These are phyloP conservation scores for Saccopteryx bilineata DNA, from an alignment of 2,113 vertebrate species.

Conservation along the genomic window DNA sequence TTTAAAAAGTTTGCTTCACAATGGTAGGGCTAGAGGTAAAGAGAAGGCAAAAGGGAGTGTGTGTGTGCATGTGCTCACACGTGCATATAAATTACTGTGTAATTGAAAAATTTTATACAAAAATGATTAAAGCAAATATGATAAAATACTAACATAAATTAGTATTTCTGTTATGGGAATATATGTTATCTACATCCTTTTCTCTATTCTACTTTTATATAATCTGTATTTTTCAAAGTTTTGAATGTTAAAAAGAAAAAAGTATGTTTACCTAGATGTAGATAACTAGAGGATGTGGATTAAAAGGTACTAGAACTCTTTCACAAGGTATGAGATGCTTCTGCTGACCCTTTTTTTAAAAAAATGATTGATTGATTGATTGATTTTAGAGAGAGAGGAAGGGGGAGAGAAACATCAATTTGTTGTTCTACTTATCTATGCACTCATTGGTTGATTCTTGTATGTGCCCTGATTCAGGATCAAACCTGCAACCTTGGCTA, in stretches of 20 bases:
- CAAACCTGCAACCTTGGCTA: too few species aligned
- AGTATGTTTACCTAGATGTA: neutral
- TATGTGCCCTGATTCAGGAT: too few species aligned
- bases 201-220: neutral
- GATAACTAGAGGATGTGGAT: neutral
- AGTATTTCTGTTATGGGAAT: neutral
- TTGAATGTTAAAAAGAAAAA: neutral
- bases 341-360: neutral
- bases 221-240: conserved; percentile 25
- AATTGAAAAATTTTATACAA: neutral
- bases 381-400: too few species aligned
- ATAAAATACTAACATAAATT: conserved; percentile 3
- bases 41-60: neutral
- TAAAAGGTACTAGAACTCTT: neutral
- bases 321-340: neutral
- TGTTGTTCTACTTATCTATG: too few species aligned
- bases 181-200: neutral
- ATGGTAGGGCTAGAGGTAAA: neutral
- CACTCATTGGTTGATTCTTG: too few species aligned
- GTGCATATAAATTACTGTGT: neutral
- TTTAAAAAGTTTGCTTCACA: neutral
- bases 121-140: neutral
- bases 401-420: too few species aligned
- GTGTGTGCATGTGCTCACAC: neutral
- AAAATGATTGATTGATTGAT: too few species aligned